Conservation (phyloP, 2,888 invertebrate species). For the Chydorus sphaericus region DNA sequence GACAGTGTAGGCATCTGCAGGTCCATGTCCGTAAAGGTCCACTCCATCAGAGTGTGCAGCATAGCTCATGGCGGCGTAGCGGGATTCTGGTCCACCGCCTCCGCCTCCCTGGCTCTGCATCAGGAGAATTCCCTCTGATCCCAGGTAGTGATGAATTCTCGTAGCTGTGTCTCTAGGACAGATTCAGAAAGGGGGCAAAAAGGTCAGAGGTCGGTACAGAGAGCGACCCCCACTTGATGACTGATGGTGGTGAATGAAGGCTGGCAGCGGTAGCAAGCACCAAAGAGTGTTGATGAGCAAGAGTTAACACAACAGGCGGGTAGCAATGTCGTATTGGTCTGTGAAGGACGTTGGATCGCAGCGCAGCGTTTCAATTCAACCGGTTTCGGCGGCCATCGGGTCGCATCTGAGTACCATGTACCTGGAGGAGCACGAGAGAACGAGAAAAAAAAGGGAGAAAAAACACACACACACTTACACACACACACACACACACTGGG, state of each 20-base stretch:
- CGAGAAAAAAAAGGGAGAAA: too few species aligned
- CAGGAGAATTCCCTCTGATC: too few species aligned
- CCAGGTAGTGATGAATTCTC: constrained; percentile 2
- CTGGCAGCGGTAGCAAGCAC: too few species aligned
- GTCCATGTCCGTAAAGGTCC: constrained; percentile 14
- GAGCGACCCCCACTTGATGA: not conserved
- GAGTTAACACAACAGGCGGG: too few species aligned
- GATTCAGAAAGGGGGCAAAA: not conserved
- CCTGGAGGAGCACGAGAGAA: too few species aligned
- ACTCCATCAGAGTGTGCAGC: constrained; percentile 8
- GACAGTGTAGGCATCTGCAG: constrained; percentile 7
- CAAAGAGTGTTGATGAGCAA: too few species aligned
- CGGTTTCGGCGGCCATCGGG: constrained; percentile 13
- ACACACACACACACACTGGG: too few species aligned
- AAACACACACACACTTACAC: not conserved
- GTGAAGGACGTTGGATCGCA: too few species aligned
- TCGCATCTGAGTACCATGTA: constrained; percentile 9
- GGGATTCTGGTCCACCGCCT: constrained; percentile 10
- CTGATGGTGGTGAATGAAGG: not conserved
- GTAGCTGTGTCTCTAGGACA: too few species aligned
- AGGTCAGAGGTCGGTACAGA: not conserved
- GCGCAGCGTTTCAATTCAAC: not conserved
- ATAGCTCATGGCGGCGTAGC: constrained; percentile 12
- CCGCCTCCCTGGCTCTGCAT: constrained; percentile 15
- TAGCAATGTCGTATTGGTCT: too few species aligned